Percentiles rank a stretch among this genome's conserved stretches.
Evolutionary conservation across 64 coral and sea anemone genomes (phyloP).

Genomic region (Exaiptasia diaphana): DNA sequence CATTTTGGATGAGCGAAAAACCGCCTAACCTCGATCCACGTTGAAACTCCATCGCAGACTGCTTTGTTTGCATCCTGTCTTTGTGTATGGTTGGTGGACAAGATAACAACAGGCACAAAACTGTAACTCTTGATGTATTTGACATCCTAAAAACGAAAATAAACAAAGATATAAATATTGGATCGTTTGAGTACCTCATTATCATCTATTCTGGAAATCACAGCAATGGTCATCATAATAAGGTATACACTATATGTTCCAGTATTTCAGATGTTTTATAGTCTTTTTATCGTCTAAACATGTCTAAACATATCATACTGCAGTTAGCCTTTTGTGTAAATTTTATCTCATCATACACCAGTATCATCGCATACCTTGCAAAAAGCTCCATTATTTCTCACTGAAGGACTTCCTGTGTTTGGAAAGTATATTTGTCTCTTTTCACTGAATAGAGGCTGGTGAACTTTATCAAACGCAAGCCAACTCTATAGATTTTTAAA

Average conservation of each 20-base stretch:
- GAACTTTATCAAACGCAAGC: constrained; percentile 38
- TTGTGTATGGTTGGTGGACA: background rate
- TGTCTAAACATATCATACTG: background rate
- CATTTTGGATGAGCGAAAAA: background rate
- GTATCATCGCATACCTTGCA: constrained; percentile 10
- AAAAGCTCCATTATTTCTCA: constrained; percentile 46
- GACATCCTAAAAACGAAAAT: background rate
- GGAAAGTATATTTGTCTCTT: constrained; percentile 22
- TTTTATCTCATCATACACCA: too few relatives aligned
- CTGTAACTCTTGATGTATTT: background rate
- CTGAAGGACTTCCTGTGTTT: constrained; percentile 5
- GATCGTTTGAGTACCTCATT: too few relatives aligned
- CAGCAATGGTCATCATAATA: too few relatives aligned
- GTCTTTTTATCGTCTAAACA: too few relatives aligned
- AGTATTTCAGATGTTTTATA: too few relatives aligned
- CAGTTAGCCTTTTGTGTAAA: too few relatives aligned
- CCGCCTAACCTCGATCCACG: background rate
- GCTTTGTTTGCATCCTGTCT: background rate
- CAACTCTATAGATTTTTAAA: too few relatives aligned
- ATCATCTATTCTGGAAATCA: too few relatives aligned
- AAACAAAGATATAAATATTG: too few relatives aligned
- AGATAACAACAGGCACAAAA: background rate
- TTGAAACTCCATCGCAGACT: background rate
- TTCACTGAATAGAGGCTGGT: constrained; percentile 38
- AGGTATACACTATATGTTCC: too few relatives aligned